A percentile compares a stretch with the other conserved stretches of the same genome.
phyloP scores from a whole-genome alignment of 2,888 invertebrate species.

The Leptarthrus brevirostris region DNA sequence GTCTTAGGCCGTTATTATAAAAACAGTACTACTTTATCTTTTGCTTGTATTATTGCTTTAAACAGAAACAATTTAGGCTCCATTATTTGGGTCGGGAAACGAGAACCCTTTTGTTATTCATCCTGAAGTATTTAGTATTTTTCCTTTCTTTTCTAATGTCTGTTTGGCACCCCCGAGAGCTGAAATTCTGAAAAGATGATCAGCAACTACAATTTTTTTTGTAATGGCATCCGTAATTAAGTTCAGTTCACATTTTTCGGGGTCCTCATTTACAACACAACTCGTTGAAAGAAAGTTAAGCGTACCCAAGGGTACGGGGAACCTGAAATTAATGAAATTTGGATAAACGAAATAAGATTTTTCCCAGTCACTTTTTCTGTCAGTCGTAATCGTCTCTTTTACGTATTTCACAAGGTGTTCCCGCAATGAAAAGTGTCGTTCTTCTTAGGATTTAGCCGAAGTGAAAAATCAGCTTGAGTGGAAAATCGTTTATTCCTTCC shows the following conservation, averaged over 20 bases:
- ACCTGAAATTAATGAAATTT: slow-evolving; percentile 52
- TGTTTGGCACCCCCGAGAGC: background rate
- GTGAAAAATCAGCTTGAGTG: slow-evolving; percentile 30
- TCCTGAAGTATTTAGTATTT: slow-evolving; percentile 6
- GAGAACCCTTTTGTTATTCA: slow-evolving; percentile 38
- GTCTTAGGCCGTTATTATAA: slow-evolving; percentile 42
- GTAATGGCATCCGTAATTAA: slow-evolving; percentile 40
- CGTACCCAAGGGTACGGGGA: slow-evolving; percentile 42
- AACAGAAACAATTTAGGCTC: slow-evolving; percentile 3
- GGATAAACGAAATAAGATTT: slow-evolving; percentile 52
- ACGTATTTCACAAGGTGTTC: slow-evolving; percentile 29
- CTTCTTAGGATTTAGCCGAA: background rate
- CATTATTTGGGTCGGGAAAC: background rate
- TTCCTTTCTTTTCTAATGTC: slow-evolving; percentile 21
- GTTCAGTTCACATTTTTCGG: slow-evolving; percentile 38
- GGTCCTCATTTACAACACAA: slow-evolving; percentile 42
- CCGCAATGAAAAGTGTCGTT: slow-evolving; percentile 7
- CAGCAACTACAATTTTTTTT: slow-evolving; percentile 33
- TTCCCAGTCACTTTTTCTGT: slow-evolving; percentile 35
- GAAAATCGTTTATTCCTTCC: slow-evolving; percentile 42
- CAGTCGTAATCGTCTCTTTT: slow-evolving; percentile 29
- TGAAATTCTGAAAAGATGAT: slow-evolving; percentile 17
- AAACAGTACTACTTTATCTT: slow-evolving; percentile 38
- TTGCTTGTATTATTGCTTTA: slow-evolving; percentile 18
- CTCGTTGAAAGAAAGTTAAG: slow-evolving; percentile 45